phyloP scores from a whole-genome alignment of 2,113 vertebrate genomes.

The Gasterosteus aculeatus region DNA sequence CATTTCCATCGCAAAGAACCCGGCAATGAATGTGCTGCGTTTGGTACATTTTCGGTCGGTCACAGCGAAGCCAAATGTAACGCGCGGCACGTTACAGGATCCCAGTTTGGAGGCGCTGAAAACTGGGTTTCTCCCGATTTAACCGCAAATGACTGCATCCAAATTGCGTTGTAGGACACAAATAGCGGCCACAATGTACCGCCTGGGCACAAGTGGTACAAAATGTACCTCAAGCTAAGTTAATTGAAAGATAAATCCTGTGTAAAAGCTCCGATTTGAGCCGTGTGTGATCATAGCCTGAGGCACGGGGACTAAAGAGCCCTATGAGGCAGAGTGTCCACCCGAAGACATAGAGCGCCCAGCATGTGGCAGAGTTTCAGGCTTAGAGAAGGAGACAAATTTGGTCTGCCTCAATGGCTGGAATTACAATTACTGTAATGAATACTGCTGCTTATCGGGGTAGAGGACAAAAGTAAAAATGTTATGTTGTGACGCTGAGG shows the following conservation, averaged over 20 bases:
- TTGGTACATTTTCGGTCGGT: neutral
- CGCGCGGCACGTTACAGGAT: neutral
- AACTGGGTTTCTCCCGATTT: neutral
- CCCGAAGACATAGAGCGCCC: conserved; percentile 35
- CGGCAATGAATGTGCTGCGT: neutral
- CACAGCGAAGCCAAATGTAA: neutral
- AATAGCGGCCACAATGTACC: conserved; percentile 1
- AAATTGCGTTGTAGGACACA: conserved; percentile 6
- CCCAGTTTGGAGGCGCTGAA: neutral
- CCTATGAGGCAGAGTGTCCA: conserved; percentile 42
- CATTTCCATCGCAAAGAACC: no score
- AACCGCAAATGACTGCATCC: neutral
- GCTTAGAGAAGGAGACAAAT: conserved; percentile 29
- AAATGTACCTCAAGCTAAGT: conserved; percentile 10
- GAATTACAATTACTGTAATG: conserved; percentile 13
- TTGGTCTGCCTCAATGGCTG: conserved; percentile 30
- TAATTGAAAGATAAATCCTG: conserved; percentile 49
- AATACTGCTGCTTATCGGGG: conserved; percentile 13
- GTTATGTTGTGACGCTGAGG: conserved; percentile 41
- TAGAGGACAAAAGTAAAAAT: conserved; percentile 48
- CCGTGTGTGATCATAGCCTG: conserved; percentile 56
- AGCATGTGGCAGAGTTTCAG: conserved; percentile 52
- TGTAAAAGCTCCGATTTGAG: conserved; percentile 42
- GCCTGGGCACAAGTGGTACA: neutral
- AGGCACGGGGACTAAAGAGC: conserved; percentile 55